Conservation (phyloP, 1,140 invertebrate species). For the Ephestia elutella region DNA sequence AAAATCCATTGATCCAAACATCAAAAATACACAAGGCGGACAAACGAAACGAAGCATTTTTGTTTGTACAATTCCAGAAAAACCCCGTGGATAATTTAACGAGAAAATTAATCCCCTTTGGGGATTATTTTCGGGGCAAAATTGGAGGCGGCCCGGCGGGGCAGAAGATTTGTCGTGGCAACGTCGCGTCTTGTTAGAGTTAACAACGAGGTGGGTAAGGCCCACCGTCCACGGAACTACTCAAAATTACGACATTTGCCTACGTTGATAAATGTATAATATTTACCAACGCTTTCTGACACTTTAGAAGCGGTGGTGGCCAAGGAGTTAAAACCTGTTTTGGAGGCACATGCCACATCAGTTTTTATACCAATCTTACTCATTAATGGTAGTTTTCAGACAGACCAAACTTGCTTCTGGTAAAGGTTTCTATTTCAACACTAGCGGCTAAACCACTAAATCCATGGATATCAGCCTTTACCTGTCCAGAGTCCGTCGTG, state of each 20-base stretch:
- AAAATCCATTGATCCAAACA: not conserved
- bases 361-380: too few species aligned
- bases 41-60: not conserved
- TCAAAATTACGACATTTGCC: too few species aligned
- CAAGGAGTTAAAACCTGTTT: too few species aligned
- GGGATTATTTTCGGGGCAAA: conserved; percentile 22
- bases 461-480: too few species aligned
- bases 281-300: too few species aligned
- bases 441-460: too few species aligned
- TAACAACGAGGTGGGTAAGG: not conserved
- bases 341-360: too few species aligned
- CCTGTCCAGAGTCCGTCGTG: not conserved
- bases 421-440: too few species aligned
- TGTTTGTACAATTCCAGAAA: conserved; percentile 19
- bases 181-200: conserved; percentile 13
- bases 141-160: conserved; percentile 11
- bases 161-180: conserved; percentile 18
- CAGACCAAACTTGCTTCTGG: too few species aligned
- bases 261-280: too few species aligned
- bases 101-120: conserved; percentile 25
- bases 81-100: conserved; percentile 23
- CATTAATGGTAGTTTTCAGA: too few species aligned
- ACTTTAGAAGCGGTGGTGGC: too few species aligned
- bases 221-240: not conserved
- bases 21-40: not conserved